phyloP scores from a whole-genome alignment of 2,888 invertebrate species.

The Melieria omissa region DNA sequence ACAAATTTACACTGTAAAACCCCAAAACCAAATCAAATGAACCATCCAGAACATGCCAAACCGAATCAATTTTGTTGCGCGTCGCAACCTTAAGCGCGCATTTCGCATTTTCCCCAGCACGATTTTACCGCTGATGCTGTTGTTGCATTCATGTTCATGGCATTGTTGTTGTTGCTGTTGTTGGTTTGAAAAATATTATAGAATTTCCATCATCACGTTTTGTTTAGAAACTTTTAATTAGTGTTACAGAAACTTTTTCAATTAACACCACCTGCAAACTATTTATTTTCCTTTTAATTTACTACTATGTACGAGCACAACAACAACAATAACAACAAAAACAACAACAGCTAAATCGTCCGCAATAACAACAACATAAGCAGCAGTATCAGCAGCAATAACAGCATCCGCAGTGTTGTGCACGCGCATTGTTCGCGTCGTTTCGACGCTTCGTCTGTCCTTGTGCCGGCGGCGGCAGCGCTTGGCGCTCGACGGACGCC shows the following conservation, averaged over 20 bases:
- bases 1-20: too few relatives aligned
- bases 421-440: background rate
- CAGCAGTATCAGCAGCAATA: background rate
- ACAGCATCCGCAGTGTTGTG: too few relatives aligned
- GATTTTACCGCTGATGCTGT: conserved; percentile 1
- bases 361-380: conserved; percentile 10
- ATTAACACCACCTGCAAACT: conserved; percentile 65
- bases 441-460: background rate
- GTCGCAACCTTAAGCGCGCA: too few relatives aligned
- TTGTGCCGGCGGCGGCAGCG: conserved; percentile 35
- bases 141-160: background rate
- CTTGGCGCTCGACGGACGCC: conserved; percentile 27
- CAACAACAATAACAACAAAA: conserved; percentile 33
- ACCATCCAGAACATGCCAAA: too few relatives aligned
- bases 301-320: conserved; percentile 42
- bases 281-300: conserved; percentile 54
- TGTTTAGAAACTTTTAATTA: conserved; percentile 64
- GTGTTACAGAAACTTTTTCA: conserved; percentile 63
- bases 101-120: background rate
- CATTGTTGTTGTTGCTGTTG: conserved; percentile 28
- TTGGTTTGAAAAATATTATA: conserved; percentile 36
- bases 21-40: too few relatives aligned
- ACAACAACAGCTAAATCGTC: conserved; percentile 29
- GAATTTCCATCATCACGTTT: conserved; percentile 31
- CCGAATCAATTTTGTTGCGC: too few relatives aligned